phyloP scores from a whole-genome alignment of 2,113 vertebrate genomes.

The Xiphophorus couchianus region DNA sequence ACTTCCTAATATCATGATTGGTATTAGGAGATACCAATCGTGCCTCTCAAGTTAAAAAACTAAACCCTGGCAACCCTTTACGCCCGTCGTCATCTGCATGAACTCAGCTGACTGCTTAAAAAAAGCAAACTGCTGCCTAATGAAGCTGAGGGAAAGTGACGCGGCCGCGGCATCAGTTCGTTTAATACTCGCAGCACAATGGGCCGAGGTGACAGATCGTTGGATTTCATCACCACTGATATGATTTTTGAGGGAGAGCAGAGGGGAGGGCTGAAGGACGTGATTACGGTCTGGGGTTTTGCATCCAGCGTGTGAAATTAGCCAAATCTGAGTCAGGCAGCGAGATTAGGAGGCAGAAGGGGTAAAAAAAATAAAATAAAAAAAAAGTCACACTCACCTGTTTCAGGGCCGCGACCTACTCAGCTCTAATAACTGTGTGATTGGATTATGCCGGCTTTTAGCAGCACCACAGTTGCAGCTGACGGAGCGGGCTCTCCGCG shows the following conservation, averaged over 20 bases:
- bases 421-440: slow-evolving; percentile 71
- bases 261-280: neutral
- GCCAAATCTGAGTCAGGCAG: slow-evolving; percentile 8
- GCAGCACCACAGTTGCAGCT: slow-evolving; percentile 63
- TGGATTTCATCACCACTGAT: slow-evolving; percentile 50
- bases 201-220: slow-evolving; percentile 27
- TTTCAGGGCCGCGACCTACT: slow-evolving; percentile 41
- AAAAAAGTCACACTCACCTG: slow-evolving; percentile 54
- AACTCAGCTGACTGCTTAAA: neutral
- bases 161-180: slow-evolving; percentile 18
- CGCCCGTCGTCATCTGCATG: slow-evolving; percentile 28
- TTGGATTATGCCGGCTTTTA: slow-evolving; percentile 75
- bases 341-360: slow-evolving; percentile 14
- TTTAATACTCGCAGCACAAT: slow-evolving; percentile 13
- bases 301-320: slow-evolving; percentile 29
- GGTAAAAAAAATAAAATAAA: too few relatives aligned
- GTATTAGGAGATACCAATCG: neutral
- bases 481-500: slow-evolving; percentile 60
- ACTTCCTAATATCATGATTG: slow-evolving; percentile 13
- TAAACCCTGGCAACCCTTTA: slow-evolving; percentile 46
- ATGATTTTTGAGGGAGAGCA: slow-evolving; percentile 19
- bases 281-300: slow-evolving; percentile 16
- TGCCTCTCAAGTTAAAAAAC: slow-evolving; percentile 35
- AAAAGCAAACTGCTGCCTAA: slow-evolving; percentile 23
- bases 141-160: slow-evolving; percentile 7